Evolutionary conservation across 2,113 vertebrate genomes (phyloP), one percentile per base, ranked within the genome.

Genomic region (Podarcis cretensis): DNA sequence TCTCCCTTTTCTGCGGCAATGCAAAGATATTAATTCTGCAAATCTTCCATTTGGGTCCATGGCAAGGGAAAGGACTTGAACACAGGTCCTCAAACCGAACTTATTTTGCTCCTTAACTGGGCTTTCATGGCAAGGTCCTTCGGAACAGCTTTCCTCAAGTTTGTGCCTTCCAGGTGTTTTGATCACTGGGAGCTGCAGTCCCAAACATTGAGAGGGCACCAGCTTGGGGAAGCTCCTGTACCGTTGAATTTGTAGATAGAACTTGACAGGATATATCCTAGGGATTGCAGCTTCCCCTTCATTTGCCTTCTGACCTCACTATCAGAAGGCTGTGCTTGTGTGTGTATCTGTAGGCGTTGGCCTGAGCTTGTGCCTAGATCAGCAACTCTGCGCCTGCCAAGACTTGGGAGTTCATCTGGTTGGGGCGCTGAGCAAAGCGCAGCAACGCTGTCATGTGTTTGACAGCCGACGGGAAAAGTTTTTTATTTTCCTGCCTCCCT

Each of bases 321-420:
- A 5, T 74, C 32, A 74, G 32, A 37, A 74, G 32, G 71, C 4
- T 71, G 23, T 23, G 27, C 30, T 12, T 23, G 23, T 71, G 7
- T 71, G 21, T 21, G 37, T 84, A 43, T 5, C 20, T 27, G 65
- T 23, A 20, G 25, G 76, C 1, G 43, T 81, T 10, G 13, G 6
- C 6, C 35, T 18, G 18, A 37, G 37, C 48, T 54, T 40, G 2
- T 35, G 81, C 83, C 90, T 88, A 86, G 9, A 59, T 14, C 83
- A 93, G 87, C 79, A 1, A 37, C 0, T 57, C 40, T 21, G 20
- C 21, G 21, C 1, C 0, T 80, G 91, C 92, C 83, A 88, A 9
- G 57, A 89, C 87, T 57, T 1, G 3, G 81, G 48, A 65, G 65
- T 86, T 85, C 25, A 59, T 81, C 69, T 89, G 86, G 73, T 91